phyloP scores from a whole-genome alignment of 2,888 invertebrate genomes.

The Lasioglossum figueresi region DNA sequence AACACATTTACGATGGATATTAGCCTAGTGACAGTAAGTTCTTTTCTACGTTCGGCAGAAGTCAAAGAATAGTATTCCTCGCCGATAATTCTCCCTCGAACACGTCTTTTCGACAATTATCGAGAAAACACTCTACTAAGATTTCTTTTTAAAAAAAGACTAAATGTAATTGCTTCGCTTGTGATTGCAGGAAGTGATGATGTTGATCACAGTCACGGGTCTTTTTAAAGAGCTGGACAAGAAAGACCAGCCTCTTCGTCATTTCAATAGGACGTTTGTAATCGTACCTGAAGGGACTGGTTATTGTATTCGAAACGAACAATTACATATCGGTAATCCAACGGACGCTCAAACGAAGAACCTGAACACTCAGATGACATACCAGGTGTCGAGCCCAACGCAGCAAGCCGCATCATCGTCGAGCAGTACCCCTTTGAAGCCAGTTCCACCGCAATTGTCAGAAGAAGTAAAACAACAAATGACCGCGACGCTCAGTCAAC shows the following conservation, averaged over 20 bases:
- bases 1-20: constrained; percentile 96
- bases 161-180: constrained; percentile 41
- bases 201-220: constrained; percentile 93
- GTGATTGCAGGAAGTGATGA: constrained; percentile 88
- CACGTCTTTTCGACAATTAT: too few species aligned
- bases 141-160: not conserved
- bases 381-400: constrained; percentile 3
- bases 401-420: constrained; percentile 17
- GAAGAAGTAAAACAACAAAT: constrained; percentile 87
- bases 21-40: constrained; percentile 88
- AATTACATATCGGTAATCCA: constrained; percentile 91
- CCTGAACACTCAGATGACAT: not conserved
- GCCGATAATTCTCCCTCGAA: too few species aligned
- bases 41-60: not conserved
- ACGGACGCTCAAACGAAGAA: constrained; percentile 86
- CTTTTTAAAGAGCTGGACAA: constrained; percentile 90
- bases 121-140: too few species aligned
- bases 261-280: constrained; percentile 91
- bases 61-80: too few species aligned
- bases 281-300: constrained; percentile 92
- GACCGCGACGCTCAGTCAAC: constrained; percentile 89
- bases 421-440: constrained; percentile 39
- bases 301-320: constrained; percentile 94
- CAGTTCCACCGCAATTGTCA: constrained; percentile 59
- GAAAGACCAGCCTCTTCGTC: constrained; percentile 86